Conservation (phyloP, 2,113 vertebrate genomes). For the Oenanthe oenanthe region DNA sequence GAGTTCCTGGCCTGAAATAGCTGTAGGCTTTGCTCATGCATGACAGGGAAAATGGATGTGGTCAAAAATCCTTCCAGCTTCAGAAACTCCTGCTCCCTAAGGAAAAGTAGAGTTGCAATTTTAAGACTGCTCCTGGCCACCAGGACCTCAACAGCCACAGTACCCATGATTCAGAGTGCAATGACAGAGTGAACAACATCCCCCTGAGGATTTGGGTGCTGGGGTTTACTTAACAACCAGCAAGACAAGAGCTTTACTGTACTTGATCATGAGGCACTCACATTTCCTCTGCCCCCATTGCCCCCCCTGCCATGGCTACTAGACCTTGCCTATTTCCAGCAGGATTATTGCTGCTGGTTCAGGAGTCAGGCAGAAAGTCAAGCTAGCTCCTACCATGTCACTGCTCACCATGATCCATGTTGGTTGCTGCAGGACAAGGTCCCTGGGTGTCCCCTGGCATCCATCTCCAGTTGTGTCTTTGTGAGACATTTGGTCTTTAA, state of each 20-base stretch:
- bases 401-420: neutral
- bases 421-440: neutral
- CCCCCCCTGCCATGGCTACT: neutral
- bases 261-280: neutral
- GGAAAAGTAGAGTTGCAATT: neutral
- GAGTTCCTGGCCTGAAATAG: slow-evolving; percentile 44
- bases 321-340: neutral
- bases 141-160: fast-evolving
- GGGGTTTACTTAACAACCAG: neutral
- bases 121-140: neutral
- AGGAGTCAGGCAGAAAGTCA: neutral
- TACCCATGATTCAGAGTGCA: neutral
- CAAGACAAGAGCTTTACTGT: neutral
- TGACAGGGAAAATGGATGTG: neutral
- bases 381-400: neutral
- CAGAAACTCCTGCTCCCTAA: neutral
- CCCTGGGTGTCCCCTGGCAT: neutral
- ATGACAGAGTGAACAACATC: neutral
- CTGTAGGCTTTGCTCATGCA: slow-evolving; percentile 1
- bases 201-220: neutral
- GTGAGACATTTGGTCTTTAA: neutral
- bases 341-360: neutral
- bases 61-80: neutral
- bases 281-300: neutral
- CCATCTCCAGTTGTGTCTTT: neutral